Base-by-base conservation (phyloP, 2,113 vertebrate genomes). In the Centrocercus urophasianus region DNA sequence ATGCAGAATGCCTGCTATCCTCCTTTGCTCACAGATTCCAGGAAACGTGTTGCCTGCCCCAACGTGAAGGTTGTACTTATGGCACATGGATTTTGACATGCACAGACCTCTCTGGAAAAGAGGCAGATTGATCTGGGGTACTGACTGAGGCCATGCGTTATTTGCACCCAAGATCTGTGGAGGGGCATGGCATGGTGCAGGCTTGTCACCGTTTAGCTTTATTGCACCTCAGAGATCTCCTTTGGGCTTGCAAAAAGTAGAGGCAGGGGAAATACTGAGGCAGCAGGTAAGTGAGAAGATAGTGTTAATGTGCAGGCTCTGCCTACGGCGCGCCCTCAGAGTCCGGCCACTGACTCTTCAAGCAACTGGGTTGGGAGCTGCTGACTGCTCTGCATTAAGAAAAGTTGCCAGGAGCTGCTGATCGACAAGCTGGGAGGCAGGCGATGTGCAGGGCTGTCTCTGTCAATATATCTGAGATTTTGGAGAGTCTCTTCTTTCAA, bases 211-310 rank as follows among this genome's bases (percentile, higher is more conserved):
- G 22, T 54, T 74, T 30, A 61, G 34, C 54, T 52, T 66, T 50
- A n/a, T n/a, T 16, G 11, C 0, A 4, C 30, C 42, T 43, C 30
- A 30, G 66, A 69, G 7, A 16, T 28, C 25, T 48, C 57, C 27
- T 17, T 28, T 11, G 8, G 24, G 16, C 42, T 20, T 5, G 59
- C 0, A 4, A 67, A 71, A 27, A 67, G 56, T 42, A 67, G 71
- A 57, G 81, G 17, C 20, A 17, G 0, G 8, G 27, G n/a, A 1
- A 1, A 30, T 43, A 28, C 50, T 1, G 1, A 75, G 34, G 63
- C 43, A 60, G 13, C 1, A 8, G 63, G 57, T 36, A 25, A 47
- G 24, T 12, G 13, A 59, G 38, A 54, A 32, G 25, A 47, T 1
- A 11, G 25, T 64, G 34, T 42, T 47, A 59, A 66, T 2, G 36